Conservation (phyloP, 2,113 vertebrate genomes). For the Helogale parvula region DNA sequence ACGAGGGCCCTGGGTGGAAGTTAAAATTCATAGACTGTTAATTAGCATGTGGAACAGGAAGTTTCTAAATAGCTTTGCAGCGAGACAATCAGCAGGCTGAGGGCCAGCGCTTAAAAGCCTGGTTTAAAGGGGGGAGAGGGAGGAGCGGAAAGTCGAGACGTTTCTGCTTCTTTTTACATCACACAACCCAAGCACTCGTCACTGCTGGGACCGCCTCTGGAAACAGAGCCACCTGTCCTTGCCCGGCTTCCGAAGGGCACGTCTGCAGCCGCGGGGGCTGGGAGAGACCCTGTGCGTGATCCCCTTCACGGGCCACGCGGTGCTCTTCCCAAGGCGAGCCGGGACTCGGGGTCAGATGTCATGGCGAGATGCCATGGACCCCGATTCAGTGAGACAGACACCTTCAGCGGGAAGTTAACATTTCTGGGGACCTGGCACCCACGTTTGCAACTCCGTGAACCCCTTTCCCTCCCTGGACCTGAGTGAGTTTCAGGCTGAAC, state of each 20-base stretch:
- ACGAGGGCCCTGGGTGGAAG: conserved; percentile 74
- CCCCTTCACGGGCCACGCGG: not conserved
- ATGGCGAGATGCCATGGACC: fast-evolving
- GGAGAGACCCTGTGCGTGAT: no score
- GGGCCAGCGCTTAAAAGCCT: conserved; percentile 72
- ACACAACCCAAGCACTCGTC: conserved; percentile 64
- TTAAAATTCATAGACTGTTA: conserved; percentile 84
- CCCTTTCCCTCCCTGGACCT: not conserved
- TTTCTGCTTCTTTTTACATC: conserved; percentile 64
- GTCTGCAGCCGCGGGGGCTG: fast-evolving
- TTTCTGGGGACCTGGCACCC: not conserved
- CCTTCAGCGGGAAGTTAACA: not conserved
- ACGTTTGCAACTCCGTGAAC: not conserved
- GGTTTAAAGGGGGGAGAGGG: conserved; percentile 40
- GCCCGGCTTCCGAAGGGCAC: fast-evolving
- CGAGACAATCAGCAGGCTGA: conserved; percentile 75
- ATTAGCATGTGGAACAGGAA: conserved; percentile 83
- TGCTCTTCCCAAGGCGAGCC: not conserved
- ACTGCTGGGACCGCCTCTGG: conserved; percentile 47
- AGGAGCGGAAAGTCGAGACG: not conserved
- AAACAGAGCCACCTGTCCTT: conserved; percentile 75
- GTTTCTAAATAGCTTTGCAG: conserved; percentile 83
- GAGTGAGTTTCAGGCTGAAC: not conserved
- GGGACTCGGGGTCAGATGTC: not conserved
- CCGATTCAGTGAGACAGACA: not conserved